Evolutionary conservation across 64 coral and sea anemone genomes (phyloP).

Genomic region (Pachyseris speciosa): DNA sequence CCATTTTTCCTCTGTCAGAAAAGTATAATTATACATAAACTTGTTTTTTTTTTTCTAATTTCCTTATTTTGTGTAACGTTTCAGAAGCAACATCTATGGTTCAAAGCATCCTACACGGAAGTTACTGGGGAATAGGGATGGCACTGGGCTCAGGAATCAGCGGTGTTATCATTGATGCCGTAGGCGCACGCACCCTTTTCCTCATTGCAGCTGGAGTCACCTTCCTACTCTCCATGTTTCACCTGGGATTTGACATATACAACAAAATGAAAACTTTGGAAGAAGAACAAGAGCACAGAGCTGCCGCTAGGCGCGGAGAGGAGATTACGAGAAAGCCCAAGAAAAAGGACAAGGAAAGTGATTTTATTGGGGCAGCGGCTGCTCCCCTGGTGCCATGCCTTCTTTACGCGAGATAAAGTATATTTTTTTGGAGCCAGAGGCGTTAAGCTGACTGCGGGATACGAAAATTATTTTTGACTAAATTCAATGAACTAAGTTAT

Average conservation of each 20-base stretch:
- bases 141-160: slow-evolving; percentile 79
- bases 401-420: slow-evolving; percentile 69
- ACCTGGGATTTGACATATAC: slow-evolving; percentile 51
- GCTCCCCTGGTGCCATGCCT: slow-evolving; percentile 93
- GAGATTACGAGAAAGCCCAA: background rate
- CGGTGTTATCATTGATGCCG: slow-evolving; percentile 69
- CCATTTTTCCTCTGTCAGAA: background rate
- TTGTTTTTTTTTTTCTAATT: background rate
- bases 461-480: background rate
- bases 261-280: slow-evolving; percentile 73
- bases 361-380: slow-evolving; percentile 86
- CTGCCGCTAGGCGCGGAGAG: background rate
- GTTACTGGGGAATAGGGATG: slow-evolving; percentile 93
- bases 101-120: slow-evolving; percentile 90
- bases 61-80: background rate
- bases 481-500: no score
- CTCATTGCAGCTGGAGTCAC: slow-evolving; percentile 46
- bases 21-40: background rate
- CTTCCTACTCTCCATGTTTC: slow-evolving; percentile 62
- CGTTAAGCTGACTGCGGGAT: background rate
- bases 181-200: slow-evolving; percentile 62
- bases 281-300: slow-evolving; percentile 25
- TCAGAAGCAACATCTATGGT: slow-evolving; percentile 76
- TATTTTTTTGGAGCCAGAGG: background rate
- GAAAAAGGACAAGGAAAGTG: slow-evolving; percentile 18